Evolutionary conservation across 2,888 invertebrate genomes (phyloP).

Genomic region (Gymnosoma rotundatum): DNA sequence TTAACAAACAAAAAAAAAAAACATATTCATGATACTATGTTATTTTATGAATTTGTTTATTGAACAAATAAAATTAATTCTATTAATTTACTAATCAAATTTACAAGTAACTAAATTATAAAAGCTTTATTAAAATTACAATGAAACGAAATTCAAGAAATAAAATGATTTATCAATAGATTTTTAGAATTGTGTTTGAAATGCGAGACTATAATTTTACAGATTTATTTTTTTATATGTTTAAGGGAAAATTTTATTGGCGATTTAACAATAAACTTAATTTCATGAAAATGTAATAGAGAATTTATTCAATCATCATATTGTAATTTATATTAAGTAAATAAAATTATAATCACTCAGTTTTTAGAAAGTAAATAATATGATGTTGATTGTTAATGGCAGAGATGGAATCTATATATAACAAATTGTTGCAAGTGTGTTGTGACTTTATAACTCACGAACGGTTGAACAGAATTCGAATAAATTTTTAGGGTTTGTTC

Average conservation of each 20-base stretch:
- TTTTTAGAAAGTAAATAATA: too few species aligned
- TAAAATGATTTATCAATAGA: conserved; percentile 27
- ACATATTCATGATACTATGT: conserved; percentile 1
- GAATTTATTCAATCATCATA: not conserved
- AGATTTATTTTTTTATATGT: not conserved
- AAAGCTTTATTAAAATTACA: conserved; percentile 30
- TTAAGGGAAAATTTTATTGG: not conserved
- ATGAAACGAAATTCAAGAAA: not conserved
- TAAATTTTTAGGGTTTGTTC: too few species aligned
- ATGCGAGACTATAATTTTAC: conserved; percentile 13
- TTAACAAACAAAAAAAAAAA: conserved; percentile 2
- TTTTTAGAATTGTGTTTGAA: conserved; percentile 22
- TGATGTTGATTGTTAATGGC: too few species aligned
- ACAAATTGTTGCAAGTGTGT: too few species aligned
- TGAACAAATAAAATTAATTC: conserved; percentile 42
- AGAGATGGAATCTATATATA: too few species aligned
- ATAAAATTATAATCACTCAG: too few species aligned
- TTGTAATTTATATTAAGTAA: too few species aligned
- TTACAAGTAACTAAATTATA: conserved; percentile 50
- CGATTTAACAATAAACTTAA: not conserved
- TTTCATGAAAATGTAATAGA: not conserved
- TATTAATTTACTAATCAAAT: conserved; percentile 38
- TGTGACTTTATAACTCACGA: too few species aligned
- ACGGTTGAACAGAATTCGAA: too few species aligned
- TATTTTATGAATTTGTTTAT: not conserved